Conservation (phyloP, 2,113 vertebrate species). For the Mugil cephalus region DNA sequence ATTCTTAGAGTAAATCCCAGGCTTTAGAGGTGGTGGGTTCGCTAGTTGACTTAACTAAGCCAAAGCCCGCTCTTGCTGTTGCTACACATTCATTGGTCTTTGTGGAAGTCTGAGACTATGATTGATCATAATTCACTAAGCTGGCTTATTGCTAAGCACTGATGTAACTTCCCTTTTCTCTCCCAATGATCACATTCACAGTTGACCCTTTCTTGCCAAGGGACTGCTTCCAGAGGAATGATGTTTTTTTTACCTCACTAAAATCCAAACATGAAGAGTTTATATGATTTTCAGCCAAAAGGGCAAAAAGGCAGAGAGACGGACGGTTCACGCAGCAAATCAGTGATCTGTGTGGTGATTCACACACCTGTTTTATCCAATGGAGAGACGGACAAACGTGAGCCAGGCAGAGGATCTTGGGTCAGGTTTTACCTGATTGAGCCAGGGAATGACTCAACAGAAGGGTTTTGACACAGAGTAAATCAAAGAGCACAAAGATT, state of each 20-base stretch:
- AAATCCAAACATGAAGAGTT: conserved; percentile 59
- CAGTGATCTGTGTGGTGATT: conserved; percentile 38
- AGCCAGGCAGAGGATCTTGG: conserved; percentile 53
- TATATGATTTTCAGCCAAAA: conserved; percentile 37
- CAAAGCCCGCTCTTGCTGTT: conserved; percentile 44
- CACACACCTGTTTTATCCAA: conserved; percentile 60
- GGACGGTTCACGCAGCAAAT: conserved; percentile 58
- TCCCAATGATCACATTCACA: conserved; percentile 64
- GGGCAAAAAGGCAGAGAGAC: conserved; percentile 51
- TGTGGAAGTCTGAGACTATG: conserved; percentile 53
- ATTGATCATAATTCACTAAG: conserved; percentile 64
- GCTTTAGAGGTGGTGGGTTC: conserved; percentile 50
- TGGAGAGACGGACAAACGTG: conserved; percentile 31
- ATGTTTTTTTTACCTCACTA: conserved; percentile 36
- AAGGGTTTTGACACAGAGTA: conserved; percentile 48
- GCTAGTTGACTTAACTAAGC: conserved; percentile 56
- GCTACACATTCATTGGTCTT: conserved; percentile 48
- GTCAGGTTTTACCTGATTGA: conserved; percentile 7
- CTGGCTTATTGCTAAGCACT: conserved; percentile 53
- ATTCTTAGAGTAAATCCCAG: conserved; percentile 46
- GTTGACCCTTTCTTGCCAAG: conserved; percentile 56
- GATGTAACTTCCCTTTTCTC: conserved; percentile 73
- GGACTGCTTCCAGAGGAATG: conserved; percentile 54
- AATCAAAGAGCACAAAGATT: conserved; percentile 54
- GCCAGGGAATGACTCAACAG: conserved; percentile 64